Conservation (phyloP, 35 echinoderm and acorn worm genomes). For the Ophiothrix spiculata region DNA sequence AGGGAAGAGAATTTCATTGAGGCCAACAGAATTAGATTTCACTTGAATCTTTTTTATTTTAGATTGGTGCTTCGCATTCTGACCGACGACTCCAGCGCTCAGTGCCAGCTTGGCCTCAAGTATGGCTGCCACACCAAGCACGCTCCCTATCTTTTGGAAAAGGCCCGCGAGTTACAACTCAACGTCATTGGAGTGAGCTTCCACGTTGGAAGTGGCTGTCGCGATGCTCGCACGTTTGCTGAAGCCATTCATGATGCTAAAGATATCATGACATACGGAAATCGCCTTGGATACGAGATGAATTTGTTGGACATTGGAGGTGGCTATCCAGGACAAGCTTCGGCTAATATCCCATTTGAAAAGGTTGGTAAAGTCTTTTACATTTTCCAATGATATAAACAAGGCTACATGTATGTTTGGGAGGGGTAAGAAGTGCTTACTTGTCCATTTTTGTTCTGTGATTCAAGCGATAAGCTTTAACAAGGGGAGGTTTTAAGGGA, state of each 20-base stretch:
- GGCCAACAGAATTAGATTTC: neutral
- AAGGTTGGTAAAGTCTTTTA: slow-evolving; percentile 61
- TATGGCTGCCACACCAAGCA: neutral
- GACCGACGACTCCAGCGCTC: neutral
- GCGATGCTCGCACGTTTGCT: slow-evolving; percentile 58
- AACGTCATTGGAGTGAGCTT: slow-evolving; percentile 26
- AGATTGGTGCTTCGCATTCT: neutral
- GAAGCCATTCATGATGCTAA: slow-evolving; percentile 72
- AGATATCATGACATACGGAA: slow-evolving; percentile 59
- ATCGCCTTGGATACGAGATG: slow-evolving; percentile 66
- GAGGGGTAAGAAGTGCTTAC: no score
- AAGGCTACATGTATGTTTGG: no score
- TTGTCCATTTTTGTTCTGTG: no score
- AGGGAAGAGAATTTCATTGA: neutral
- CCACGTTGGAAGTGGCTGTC: slow-evolving; percentile 95
- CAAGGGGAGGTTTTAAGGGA: no score
- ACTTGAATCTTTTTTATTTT: neutral
- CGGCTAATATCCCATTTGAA: slow-evolving; percentile 70
- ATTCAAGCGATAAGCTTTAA: no score
- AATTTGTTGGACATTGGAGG: slow-evolving; percentile 88
- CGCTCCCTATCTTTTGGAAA: neutral
- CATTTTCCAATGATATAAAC: no score
- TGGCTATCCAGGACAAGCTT: slow-evolving; percentile 84
- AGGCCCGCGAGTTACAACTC: neutral
- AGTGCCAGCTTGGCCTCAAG: neutral